phyloP scores from a whole-genome alignment of 2,888 invertebrate genomes.

The Caenorhabditis macrosperma region DNA sequence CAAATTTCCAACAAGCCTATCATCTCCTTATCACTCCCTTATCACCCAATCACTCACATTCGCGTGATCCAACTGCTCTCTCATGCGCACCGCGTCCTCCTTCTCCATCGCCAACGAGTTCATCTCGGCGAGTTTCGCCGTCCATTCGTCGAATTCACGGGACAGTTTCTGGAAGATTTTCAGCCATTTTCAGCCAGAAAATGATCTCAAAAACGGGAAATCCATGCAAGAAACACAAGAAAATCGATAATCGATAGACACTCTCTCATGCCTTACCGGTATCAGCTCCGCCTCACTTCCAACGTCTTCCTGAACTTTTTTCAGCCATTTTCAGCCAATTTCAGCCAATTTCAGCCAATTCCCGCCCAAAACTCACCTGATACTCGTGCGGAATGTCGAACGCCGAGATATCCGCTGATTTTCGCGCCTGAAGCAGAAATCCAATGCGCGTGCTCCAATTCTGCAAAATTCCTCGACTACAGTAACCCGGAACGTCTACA shows the following conservation, averaged over 20 bases:
- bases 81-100: conserved; percentile 56
- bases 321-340: too few species aligned
- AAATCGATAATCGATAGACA: background rate
- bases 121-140: conserved; percentile 72
- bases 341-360: too few species aligned
- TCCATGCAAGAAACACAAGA: background rate
- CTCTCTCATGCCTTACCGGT: conserved; percentile 45
- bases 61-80: conserved; percentile 66
- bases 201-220: background rate
- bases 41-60: conserved; percentile 55
- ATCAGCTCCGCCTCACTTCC: conserved; percentile 50
- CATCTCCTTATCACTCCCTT: background rate
- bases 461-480: conserved; percentile 84
- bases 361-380: conserved; percentile 81
- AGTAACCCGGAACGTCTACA: too few species aligned
- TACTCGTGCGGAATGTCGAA: conserved; percentile 88
- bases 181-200: too few species aligned
- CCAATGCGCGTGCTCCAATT: conserved; percentile 86
- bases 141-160: conserved; percentile 74
- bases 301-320: conserved; percentile 55
- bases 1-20: background rate
- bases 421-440: conserved; percentile 85
- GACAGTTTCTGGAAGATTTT: conserved; percentile 48
- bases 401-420: conserved; percentile 88
- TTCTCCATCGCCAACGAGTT: conserved; percentile 63